Conservation (phyloP, 2,888 invertebrate species). For the Lumbricus terrestris region DNA sequence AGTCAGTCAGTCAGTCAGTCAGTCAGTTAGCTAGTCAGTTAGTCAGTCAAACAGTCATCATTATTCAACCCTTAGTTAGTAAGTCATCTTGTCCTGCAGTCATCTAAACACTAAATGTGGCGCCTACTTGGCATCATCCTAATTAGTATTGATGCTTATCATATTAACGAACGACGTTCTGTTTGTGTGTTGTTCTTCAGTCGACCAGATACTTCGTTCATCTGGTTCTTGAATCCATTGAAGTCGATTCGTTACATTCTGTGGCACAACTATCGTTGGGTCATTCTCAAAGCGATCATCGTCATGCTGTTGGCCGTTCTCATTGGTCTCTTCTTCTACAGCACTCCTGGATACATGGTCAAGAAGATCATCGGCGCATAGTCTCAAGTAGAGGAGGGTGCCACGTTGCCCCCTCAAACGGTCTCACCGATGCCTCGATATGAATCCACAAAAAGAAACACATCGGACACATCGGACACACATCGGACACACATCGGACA, state of each 20-base stretch:
- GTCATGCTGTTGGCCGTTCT: slow-evolving; percentile 69
- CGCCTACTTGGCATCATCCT: too few relatives aligned
- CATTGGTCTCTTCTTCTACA: slow-evolving; percentile 76
- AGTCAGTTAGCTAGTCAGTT: too few relatives aligned
- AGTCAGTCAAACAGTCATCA: too few relatives aligned
- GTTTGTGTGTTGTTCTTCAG: slow-evolving; percentile 63
- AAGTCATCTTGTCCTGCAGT: too few relatives aligned
- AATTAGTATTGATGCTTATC: too few relatives aligned
- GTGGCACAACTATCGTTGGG: slow-evolving; percentile 92
- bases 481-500: too few relatives aligned
- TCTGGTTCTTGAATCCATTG: slow-evolving; percentile 89
- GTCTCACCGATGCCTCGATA: not conserved
- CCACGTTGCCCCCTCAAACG: not conserved
- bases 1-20: too few relatives aligned
- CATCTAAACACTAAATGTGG: too few relatives aligned
- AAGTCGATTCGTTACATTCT: slow-evolving; percentile 87
- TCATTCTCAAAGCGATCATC: slow-evolving; percentile 72
- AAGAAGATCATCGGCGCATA: slow-evolving; percentile 74
- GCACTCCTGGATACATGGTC: slow-evolving; percentile 83
- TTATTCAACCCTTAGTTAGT: too few relatives aligned
- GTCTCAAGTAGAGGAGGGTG: not conserved
- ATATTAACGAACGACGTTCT: too few relatives aligned
- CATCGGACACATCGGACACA: too few relatives aligned
- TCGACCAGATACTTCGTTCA: slow-evolving; percentile 87
- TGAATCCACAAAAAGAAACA: too few relatives aligned